Conservation (phyloP, 2,113 vertebrate species). For the Cettia cetti region DNA sequence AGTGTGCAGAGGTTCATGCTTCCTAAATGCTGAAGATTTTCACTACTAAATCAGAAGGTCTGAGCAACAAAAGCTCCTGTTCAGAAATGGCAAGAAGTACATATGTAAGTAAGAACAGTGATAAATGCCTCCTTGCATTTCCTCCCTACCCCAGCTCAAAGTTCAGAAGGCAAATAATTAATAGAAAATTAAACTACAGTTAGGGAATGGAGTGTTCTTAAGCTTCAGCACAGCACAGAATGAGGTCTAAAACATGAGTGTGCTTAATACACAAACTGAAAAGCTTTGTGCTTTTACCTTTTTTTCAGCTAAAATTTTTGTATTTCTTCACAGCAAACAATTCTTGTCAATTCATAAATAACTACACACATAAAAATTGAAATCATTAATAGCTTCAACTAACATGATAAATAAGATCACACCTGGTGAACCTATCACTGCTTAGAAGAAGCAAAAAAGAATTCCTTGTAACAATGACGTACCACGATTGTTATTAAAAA, state of each 20-base stretch:
- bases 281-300: background rate
- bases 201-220: background rate
- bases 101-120: background rate
- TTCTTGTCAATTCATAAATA: background rate
- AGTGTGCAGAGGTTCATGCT: background rate
- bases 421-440: background rate
- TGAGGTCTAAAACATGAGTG: background rate
- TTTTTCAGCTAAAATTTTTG: background rate
- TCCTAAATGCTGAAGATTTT: background rate
- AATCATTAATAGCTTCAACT: background rate
- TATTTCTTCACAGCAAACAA: background rate
- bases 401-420: background rate
- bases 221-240: background rate
- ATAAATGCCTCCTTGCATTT: background rate
- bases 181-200: background rate
- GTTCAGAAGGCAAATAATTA: background rate
- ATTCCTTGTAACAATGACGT: background rate
- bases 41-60: background rate
- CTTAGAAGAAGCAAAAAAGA: background rate
- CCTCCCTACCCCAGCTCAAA: background rate
- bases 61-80: background rate
- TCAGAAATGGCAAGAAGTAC: background rate
- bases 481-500: background rate
- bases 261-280: background rate
- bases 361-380: background rate